These are phyloP conservation scores for Ispidina lecontei DNA, from an alignment of 2,797 vertebrate genomes.

Conservation along the genomic window DNA sequence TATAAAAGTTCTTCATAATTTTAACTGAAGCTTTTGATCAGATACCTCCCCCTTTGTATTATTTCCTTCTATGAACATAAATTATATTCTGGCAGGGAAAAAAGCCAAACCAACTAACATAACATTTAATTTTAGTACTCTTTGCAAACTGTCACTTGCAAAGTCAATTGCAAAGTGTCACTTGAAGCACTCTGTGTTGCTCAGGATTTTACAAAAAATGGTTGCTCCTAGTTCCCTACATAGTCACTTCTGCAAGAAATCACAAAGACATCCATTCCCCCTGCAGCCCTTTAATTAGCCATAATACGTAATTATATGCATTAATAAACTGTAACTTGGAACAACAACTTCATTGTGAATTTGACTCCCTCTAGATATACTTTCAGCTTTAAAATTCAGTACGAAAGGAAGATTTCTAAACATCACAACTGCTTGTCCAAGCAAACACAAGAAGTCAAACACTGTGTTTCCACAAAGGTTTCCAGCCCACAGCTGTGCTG, in stretches of 20 bases:
- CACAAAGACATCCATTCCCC: not conserved
- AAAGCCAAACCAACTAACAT: not conserved
- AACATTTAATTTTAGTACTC: not conserved
- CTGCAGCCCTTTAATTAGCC: not conserved
- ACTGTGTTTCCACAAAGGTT: not conserved
- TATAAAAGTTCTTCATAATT: not conserved
- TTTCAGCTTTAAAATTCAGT: not conserved
- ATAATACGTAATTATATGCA: not conserved
- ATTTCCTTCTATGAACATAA: not conserved
- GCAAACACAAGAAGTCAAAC: not conserved
- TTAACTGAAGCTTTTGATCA: not conserved
- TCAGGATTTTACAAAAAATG: not conserved
- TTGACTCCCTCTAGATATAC: not conserved
- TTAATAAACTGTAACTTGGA: not conserved
- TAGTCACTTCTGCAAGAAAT: not conserved
- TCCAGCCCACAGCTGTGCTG: conserved; percentile 26
- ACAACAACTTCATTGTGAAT: not conserved
- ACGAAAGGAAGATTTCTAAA: not conserved
- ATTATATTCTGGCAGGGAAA: not conserved
- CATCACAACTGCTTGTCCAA: not conserved
- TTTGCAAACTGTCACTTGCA: not conserved
- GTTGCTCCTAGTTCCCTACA: not conserved
- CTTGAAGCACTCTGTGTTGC: not conserved
- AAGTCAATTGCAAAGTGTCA: not conserved
- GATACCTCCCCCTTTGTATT: not conserved